A percentile compares a stretch with the other conserved stretches of the same genome.
phyloP scores from a whole-genome alignment of 2,797 vertebrate species.

The Platalea minor region DNA sequence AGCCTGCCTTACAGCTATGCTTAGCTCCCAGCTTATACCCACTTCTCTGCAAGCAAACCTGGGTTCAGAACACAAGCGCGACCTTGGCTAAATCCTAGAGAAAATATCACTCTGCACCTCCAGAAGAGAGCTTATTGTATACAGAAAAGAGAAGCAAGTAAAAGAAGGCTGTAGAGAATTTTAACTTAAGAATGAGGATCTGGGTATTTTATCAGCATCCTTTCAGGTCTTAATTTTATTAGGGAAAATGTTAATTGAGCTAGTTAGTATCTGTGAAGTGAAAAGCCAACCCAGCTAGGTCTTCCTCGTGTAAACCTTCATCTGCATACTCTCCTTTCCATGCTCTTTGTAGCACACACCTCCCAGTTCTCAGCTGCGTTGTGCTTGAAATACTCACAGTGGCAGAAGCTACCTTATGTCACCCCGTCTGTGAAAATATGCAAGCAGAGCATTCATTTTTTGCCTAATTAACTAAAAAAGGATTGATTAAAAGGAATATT shows the following conservation, averaged over 20 bases:
- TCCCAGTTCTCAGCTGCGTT: neutral
- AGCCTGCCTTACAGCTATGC: neutral
- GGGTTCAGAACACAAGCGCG: neutral
- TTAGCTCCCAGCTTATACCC: neutral
- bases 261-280: neutral
- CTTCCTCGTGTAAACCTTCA: neutral
- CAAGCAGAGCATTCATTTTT: neutral
- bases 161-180: neutral
- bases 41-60: neutral
- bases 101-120: neutral
- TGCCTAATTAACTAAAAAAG: neutral
- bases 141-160: neutral
- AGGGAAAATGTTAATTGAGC: neutral
- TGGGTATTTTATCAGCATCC: neutral
- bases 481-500: neutral
- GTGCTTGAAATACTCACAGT: neutral
- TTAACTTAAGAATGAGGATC: neutral
- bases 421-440: neutral
- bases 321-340: neutral
- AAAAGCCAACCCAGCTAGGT: neutral
- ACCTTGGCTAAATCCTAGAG: neutral
- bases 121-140: neutral
- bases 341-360: neutral
- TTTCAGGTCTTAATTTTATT: neutral
- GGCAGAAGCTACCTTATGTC: neutral